Percentiles rank a stretch among this genome's conserved stretches.
Evolutionary conservation across 2,888 invertebrate genomes (phyloP).

Genomic region (Cheilosia vernalis): DNA sequence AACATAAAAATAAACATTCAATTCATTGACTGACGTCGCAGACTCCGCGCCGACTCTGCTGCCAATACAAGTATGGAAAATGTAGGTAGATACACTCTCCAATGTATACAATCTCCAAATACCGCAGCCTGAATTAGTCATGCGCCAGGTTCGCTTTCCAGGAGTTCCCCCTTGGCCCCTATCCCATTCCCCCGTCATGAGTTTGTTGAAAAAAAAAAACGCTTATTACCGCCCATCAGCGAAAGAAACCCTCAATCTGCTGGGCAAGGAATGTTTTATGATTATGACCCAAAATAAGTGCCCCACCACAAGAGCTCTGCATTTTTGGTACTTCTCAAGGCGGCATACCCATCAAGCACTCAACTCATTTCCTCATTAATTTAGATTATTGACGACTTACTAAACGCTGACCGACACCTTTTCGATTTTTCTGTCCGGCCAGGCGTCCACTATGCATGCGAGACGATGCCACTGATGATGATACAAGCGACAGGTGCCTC

Average conservation of each 20-base stretch:
- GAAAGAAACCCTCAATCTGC: conserved; percentile 5
- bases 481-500: conserved; percentile 69
- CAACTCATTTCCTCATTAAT: conserved; percentile 68
- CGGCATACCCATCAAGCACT: conserved; percentile 44
- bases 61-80: not conserved
- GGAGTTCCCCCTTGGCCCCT: not conserved
- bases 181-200: conserved; percentile 17
- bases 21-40: too few species aligned
- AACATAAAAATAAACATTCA: too few species aligned
- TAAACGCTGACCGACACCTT: conserved; percentile 72
- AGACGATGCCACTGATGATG: conserved; percentile 36
- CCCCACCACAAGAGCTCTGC: conserved; percentile 4
- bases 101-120: not conserved
- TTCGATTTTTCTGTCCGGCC: conserved; percentile 37
- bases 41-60: not conserved
- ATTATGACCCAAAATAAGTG: conserved; percentile 63
- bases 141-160: not conserved
- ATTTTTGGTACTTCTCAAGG: conserved; percentile 7
- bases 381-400: conserved; percentile 74
- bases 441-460: not conserved
- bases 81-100: not conserved
- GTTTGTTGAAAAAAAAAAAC: conserved; percentile 45
- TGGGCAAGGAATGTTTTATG: conserved; percentile 42
- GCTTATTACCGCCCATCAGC: conserved; percentile 39
- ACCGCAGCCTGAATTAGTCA: not conserved